Evolutionary conservation across 2,888 invertebrate genomes (phyloP), one percentile per base, ranked within the genome.

Genomic region (Operophtera brumata): DNA sequence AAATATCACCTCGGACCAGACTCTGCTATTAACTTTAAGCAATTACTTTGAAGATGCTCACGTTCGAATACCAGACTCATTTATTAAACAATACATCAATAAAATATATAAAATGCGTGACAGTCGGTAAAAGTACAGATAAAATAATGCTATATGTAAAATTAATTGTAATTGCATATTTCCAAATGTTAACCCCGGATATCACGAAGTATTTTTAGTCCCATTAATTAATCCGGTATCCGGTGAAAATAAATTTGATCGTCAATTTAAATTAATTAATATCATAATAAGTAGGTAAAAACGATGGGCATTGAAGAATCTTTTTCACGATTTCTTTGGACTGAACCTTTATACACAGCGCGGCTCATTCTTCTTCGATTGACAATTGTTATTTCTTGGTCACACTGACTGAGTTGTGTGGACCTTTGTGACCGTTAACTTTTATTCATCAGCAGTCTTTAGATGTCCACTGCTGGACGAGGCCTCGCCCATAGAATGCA

Each of bases 201-300:
- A 43, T 41, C 47, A 51, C 48, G 25, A 49, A 52, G 50, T 57
- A 53, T 57, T 57, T 39, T 30, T 25, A 36, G 11, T 12, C 14
- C 35, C 46, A 47, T 52, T 3, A 53, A 52, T 46, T 43, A 52
- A 58, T 52, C 44, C 46, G 37, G 43, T 10, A 34, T 50, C 50
- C 47, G 20, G 35, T 9, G 48, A 53, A 62, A 60, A 56, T 41
- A 30, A 54, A 56, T 56, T 59, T 61, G 56, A 59, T 55, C 55
- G 56, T 58, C 50, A 39, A 50, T 54, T 59, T 52, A 50, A 57
- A 61, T 62, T 57, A 61, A 59, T 62, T 49, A 58, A 44, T 37
- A 47, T 57, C 36, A 48, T 56, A n/a, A 57, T 53, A 53, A 56
- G 55, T 40, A 42, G 48, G 49, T 53, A 59, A 59, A 61, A 59